Conservation (phyloP, 2,888 invertebrate species). For the Pyrrhia umbra region DNA sequence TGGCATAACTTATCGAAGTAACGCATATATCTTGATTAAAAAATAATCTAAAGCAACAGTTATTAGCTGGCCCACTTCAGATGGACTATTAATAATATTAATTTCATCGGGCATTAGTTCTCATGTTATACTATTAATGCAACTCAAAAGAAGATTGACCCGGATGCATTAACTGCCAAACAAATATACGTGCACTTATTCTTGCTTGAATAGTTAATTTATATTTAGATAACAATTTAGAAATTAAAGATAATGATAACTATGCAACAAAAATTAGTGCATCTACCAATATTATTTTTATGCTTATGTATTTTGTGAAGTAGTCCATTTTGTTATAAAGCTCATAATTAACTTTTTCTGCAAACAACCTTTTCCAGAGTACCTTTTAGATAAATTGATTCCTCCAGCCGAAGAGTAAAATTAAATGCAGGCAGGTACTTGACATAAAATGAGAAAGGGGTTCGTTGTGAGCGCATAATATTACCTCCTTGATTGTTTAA, state of each 20-base stretch:
- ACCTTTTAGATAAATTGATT: slow-evolving; percentile 50
- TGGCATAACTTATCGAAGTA: slow-evolving; percentile 22
- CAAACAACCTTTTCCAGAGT: neutral
- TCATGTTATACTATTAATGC: slow-evolving; percentile 37
- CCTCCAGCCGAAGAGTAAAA: slow-evolving; percentile 31
- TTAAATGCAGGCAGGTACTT: slow-evolving; percentile 56
- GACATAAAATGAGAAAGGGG: slow-evolving; percentile 56
- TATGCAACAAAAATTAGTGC: slow-evolving; percentile 1
- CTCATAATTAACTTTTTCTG: neutral
- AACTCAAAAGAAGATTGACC: slow-evolving; percentile 27
- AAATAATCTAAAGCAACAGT: slow-evolving; percentile 31
- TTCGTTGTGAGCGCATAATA: slow-evolving; percentile 69
- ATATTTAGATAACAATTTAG: slow-evolving; percentile 23
- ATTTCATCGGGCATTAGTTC: slow-evolving; percentile 33
- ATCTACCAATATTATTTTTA: neutral
- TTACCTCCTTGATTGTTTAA: slow-evolving; percentile 79
- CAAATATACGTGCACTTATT: slow-evolving; percentile 27
- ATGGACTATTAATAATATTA: slow-evolving; percentile 33
- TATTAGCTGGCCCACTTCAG: slow-evolving; percentile 36
- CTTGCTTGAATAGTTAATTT: slow-evolving; percentile 17
- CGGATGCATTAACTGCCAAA: slow-evolving; percentile 37
- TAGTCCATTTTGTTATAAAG: neutral
- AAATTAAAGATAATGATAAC: slow-evolving; percentile 18
- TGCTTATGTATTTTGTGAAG: neutral
- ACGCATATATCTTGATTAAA: slow-evolving; percentile 55